Percentiles rank a stretch among this genome's conserved stretches.
phyloP scores from a whole-genome alignment of 1,140 invertebrate genomes.

The Ostrea edulis region DNA sequence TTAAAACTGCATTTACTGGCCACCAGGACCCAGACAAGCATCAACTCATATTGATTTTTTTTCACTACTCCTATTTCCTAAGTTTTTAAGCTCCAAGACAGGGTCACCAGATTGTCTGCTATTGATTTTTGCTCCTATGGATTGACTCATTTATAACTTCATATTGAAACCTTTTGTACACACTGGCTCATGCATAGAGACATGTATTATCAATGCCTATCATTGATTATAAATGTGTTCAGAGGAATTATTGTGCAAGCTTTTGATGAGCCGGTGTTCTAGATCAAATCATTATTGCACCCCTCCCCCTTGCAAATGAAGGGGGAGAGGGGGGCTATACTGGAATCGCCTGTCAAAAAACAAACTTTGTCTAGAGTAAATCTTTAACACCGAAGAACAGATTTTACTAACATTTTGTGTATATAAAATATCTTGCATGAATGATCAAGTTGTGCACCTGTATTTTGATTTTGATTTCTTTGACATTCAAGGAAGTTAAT shows the following conservation, averaged over 20 bases:
- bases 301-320: too few relatives aligned
- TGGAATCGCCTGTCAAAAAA: too few relatives aligned
- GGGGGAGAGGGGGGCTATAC: too few relatives aligned
- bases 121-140: neutral
- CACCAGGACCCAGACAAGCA: neutral
- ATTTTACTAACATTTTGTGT: too few relatives aligned
- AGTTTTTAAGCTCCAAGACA: neutral
- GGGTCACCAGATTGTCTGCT: constrained; percentile 11
- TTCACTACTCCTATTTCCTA: neutral
- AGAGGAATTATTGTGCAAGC: neutral
- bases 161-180: neutral
- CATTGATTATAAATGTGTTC: neutral
- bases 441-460: too few relatives aligned
- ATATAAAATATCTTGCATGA: too few relatives aligned
- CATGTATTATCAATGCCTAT: neutral
- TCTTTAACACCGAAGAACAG: too few relatives aligned
- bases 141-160: constrained; percentile 5
- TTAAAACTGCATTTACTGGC: neutral
- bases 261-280: neutral
- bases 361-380: too few relatives aligned
- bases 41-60: constrained; percentile 23
- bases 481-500: too few relatives aligned
- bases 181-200: neutral
- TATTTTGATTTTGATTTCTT: too few relatives aligned
- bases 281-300: neutral